Evolutionary conservation across 2,888 invertebrate genomes (phyloP), one percentile per base, ranked within the genome.

Genomic region (Hyposoter dolosus): DNA sequence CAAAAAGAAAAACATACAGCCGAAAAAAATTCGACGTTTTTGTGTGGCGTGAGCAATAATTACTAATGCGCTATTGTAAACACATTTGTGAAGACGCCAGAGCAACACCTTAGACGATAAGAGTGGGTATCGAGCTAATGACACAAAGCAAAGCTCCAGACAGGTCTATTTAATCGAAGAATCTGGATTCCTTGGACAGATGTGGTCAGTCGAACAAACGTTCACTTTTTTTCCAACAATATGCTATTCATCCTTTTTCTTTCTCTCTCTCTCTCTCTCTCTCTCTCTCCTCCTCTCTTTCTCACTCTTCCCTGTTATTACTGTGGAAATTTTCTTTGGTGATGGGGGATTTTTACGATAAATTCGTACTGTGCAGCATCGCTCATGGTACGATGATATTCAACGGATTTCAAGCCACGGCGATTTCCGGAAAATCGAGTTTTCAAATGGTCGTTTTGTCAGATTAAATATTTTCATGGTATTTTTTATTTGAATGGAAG

Each of bases 101-200:
- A 90, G 90, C 89, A 90, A 90, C 89, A 89, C 84, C 88, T 85
- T 90, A 88, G 92, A 91, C 89, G 92, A 92, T 91, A 93, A 92
- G 90, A 90, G 89, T 92, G 91, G 89, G 88, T 91, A 91, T 92
- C 91, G 91, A 88, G 91, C 90, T 78, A 90, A 92, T 91, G 90
- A 91, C 90, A 91, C 92, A 90, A 89, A 90, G 89, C 92, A 92
- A 92, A 91, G 89, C 89, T 90, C 92, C 84, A 92, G 91, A 90
- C 92, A 92, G 88, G 89, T 91, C 88, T 92, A 93, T 93, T 93
- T 92, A 91, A 89, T 91, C 90, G 93, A 93, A 88, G 93, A 93
- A 87, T 92, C 92, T 86, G 93, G 92, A 91, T 90, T 89, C 91
- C 92, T 92, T 87, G 92, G 92, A 91, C 92, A 93, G 85, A 93